Conservation (phyloP, 2,888 invertebrate genomes). For the Gandaritis pyraliata region DNA sequence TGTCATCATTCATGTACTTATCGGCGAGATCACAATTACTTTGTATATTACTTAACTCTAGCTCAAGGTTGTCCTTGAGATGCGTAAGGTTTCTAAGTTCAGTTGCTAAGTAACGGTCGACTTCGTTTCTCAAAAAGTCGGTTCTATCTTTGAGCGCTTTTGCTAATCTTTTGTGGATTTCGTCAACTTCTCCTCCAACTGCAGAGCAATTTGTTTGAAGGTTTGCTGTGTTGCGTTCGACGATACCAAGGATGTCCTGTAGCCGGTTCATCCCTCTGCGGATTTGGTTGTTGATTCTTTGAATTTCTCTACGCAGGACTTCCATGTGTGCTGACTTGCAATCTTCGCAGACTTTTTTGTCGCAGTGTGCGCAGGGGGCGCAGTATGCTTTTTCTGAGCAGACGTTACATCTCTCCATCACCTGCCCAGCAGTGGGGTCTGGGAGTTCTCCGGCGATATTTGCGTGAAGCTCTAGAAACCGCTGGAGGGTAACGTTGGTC, state of each 20-base stretch:
- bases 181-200: constrained; percentile 97
- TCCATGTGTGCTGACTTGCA: constrained; percentile 99
- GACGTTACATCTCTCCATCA: constrained; percentile 96
- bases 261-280: constrained; percentile 94
- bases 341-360: constrained; percentile 97
- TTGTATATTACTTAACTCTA: constrained; percentile 97
- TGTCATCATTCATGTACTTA: constrained; percentile 95
- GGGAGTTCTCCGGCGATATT: constrained; percentile 96
- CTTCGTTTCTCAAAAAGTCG: constrained; percentile 93
- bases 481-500: constrained; percentile 97
- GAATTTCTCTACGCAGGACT: constrained; percentile 95
- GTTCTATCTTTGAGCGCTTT: constrained; percentile 96
- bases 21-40: constrained; percentile 98
- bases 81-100: constrained; percentile 94
- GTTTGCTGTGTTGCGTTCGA: constrained; percentile 94
- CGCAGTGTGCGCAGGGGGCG: constrained; percentile 96
- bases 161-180: constrained; percentile 93
- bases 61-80: constrained; percentile 96
- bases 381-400: constrained; percentile 97
- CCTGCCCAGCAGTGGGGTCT: constrained; percentile 95
- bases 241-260: constrained; percentile 92
- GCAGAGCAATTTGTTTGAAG: constrained; percentile 95
- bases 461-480: constrained; percentile 97
- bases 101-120: constrained; percentile 95
- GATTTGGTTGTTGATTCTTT: constrained; percentile 94